Evolutionary conservation across 2,797 vertebrate genomes (phyloP), one percentile per base, ranked within the genome.

Genomic region (Peromyscus melanophrys): DNA sequence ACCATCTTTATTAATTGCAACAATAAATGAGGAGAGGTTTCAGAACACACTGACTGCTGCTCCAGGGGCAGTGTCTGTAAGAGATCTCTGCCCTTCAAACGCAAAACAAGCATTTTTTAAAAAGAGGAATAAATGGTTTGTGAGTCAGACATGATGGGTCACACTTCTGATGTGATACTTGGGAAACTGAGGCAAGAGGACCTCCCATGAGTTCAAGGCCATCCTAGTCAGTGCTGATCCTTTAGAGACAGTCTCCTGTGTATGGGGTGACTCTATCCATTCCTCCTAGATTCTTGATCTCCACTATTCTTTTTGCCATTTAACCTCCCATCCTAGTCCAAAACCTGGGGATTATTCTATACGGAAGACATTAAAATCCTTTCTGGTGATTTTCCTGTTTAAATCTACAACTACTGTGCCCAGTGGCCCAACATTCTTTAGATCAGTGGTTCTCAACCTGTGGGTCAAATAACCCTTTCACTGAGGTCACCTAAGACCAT

Each of bases 331-430:
- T 65, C 6, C n/a, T 57, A 81, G 65, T 49, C 43, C 76, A 37
- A 95, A 81, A 82, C 4, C 25, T 12, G 8, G 21, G 37, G 81
- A 77, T 77, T 89, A 86, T 86, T 69, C 88, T 63, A 59, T 59
- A 89, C 23, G 46, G 43, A 77, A 77, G 43, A 77, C 43, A 49
- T 49, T 8, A 16, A 46, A 76, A 77, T 69, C 89, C 49, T 90
- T 90, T 65, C 84, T 95, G n/a, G 1, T 37, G 31, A 75, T 76
- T 86, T 89, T 82, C 73, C 65, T 46, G 81, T 69, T 82, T 63
- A 81, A 96, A 81, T 23, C 83, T 59, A 21, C 10, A 75, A 95
- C 14, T 25, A 17, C 43, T 81, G 31, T 82, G 73, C 43, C 83
- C 84, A 34, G 52, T 11, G 17, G 16, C 4, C 69, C 29, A 76